Percentiles rank a stretch among this genome's conserved stretches.
Conservation (phyloP, 1,140 invertebrate species). For the Drosophila kikkawai region DNA sequence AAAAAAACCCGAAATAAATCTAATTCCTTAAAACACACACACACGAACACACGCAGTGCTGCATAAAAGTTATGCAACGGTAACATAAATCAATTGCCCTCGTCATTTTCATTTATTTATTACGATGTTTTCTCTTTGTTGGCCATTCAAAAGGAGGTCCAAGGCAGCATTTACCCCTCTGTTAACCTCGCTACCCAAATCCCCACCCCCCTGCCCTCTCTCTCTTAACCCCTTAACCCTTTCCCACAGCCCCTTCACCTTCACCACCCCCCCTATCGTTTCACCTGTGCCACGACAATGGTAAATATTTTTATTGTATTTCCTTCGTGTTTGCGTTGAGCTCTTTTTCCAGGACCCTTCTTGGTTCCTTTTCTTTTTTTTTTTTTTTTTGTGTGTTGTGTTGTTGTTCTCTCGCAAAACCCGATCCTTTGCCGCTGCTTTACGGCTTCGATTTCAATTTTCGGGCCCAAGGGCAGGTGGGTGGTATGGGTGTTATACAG, state of each 20-base stretch:
- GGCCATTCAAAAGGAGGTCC: conserved; percentile 23
- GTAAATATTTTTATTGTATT: conserved; percentile 73
- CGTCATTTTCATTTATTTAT: conserved; percentile 58
- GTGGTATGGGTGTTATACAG: neutral
- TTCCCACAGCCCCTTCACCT: neutral
- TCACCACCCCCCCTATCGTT: neutral
- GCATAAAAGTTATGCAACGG: conserved; percentile 53
- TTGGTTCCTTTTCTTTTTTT: conserved; percentile 11
- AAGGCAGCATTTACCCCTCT: conserved; percentile 14
- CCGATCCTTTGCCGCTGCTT: conserved; percentile 48
- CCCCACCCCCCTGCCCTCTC: neutral
- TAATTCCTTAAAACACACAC: conserved; percentile 23
- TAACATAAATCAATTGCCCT: conserved; percentile 56
- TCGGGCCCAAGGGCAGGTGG: conserved; percentile 53
- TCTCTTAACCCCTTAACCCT: conserved; percentile 10
- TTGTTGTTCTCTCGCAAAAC: conserved; percentile 11
- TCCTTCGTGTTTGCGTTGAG: conserved; percentile 44
- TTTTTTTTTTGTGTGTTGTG: conserved; percentile 10
- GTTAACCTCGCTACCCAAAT: neutral
- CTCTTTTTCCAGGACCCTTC: conserved; percentile 20
- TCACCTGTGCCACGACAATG: conserved; percentile 65
- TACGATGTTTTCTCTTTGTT: conserved; percentile 42
- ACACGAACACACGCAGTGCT: conserved; percentile 30
- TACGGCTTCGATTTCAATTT: conserved; percentile 79
- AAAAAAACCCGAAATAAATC: conserved; percentile 34